Conservation (phyloP, 2,888 invertebrate genomes). For the Griposia aprilina region DNA sequence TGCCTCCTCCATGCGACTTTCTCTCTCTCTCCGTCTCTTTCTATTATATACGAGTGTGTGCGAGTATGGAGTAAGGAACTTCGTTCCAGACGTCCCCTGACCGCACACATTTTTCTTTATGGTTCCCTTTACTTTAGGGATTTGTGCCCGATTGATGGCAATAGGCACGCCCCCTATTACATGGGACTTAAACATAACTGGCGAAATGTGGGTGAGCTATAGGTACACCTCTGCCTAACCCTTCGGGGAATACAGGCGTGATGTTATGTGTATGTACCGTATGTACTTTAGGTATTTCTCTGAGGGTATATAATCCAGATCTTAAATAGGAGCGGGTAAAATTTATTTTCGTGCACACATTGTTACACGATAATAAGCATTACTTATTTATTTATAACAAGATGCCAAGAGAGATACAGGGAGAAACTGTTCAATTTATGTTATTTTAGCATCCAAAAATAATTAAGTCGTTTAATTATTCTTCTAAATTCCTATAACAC, state of each 20-base stretch:
- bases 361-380: not conserved
- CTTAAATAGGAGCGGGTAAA: not conserved
- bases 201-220: no score
- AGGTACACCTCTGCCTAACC: no score
- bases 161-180: no score
- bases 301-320: not conserved
- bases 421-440: not conserved
- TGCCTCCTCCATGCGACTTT: no score
- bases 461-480: not conserved
- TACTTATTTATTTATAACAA: conserved; percentile 24
- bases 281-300: not conserved
- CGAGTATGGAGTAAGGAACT: not conserved
- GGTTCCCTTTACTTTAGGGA: not conserved
- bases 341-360: not conserved
- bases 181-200: no score
- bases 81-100: not conserved
- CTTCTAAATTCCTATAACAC: not conserved
- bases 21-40: no score
- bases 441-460: conserved; percentile 4
- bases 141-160: no score
- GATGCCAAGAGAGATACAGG: conserved; percentile 26
- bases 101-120: not conserved
- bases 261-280: no score
- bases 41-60: no score
- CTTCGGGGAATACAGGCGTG: no score